Conservation (phyloP, 1,140 invertebrate species). For the Drosophila chauvacae region DNA sequence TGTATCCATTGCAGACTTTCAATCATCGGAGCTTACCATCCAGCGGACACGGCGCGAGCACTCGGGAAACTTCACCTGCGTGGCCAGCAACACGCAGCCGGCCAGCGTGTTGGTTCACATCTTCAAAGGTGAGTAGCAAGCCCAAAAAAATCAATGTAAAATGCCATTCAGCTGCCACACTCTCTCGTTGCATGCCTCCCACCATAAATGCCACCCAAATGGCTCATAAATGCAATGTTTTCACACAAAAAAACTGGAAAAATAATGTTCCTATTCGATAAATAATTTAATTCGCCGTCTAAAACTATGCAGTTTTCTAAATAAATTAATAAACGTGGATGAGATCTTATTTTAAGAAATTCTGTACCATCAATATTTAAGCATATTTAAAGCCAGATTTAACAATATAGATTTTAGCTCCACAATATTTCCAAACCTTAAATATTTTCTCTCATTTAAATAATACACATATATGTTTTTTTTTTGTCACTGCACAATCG, state of each 20-base stretch:
- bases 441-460: neutral
- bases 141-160: neutral
- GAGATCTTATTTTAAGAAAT: neutral
- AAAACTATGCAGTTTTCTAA: neutral
- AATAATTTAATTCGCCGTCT: neutral
- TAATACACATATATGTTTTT: neutral
- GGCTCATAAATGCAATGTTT: neutral
- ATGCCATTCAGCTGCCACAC: neutral
- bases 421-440: neutral
- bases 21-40: conserved; percentile 88
- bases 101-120: conserved; percentile 94
- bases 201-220: neutral
- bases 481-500: conserved; percentile 1
- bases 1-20: conserved; percentile 85
- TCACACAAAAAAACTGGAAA: neutral
- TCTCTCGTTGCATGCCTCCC: too few relatives aligned
- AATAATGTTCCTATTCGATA: neutral
- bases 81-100: conserved; percentile 93
- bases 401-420: neutral
- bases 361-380: neutral
- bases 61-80: conserved; percentile 95
- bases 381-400: neutral
- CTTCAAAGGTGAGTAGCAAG: conserved; percentile 89
- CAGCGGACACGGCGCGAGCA: conserved; percentile 89
- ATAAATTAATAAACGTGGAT: neutral